Base-by-base conservation (phyloP, 1,140 invertebrate species). In the Drosophila sproati region DNA sequence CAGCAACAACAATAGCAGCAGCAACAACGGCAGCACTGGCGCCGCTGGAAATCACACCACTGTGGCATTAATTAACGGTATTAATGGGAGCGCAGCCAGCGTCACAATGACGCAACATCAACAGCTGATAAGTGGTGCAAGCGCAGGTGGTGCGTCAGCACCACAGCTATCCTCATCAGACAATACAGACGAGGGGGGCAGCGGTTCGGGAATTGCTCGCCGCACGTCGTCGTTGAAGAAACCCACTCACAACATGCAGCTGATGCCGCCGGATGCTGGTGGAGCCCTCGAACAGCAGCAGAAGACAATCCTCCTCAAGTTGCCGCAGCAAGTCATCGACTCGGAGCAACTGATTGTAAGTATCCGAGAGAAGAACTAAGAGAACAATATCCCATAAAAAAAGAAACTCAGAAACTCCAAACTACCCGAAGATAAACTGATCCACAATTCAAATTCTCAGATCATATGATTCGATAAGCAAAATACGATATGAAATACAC, bases 331-430 rank as follows among this genome's bases (percentile, higher is more conserved):
- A 55, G 47, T 80, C 61, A 89, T 85, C 28, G 92, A 92, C 35
- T 82, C 91, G 52, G 92, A 92, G 35, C 91, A 92, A 64, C 32
- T 92, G 68, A 92, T 92, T 78, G 92, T 92, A 72, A 92, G 91
- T 91, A 73, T 39, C n/a, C 5, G 12, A 12, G 2, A 28, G n/a
- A 41, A 35, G n/a, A 20, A 20, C 20, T 20, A 51, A 45, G 39
- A 5, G 2, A n/a, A 35, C 20, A 43, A 47, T 56, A 35, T 52
- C 12, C 43, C 20, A 20, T 20, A 20, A 12, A 48, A 47, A 4
- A 3, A 47, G 2, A 4, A 32, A 12, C 5, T 68, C 4, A 31
- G 34, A 56, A 62, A 32, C 20, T 48, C 48, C 57, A 45, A 73
- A 77, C 62, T 71, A 10, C 37, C 54, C 50, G 48, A 20, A 62